Conservation (phyloP, 2,888 invertebrate genomes). For the Sepioteuthis lessoniana region DNA sequence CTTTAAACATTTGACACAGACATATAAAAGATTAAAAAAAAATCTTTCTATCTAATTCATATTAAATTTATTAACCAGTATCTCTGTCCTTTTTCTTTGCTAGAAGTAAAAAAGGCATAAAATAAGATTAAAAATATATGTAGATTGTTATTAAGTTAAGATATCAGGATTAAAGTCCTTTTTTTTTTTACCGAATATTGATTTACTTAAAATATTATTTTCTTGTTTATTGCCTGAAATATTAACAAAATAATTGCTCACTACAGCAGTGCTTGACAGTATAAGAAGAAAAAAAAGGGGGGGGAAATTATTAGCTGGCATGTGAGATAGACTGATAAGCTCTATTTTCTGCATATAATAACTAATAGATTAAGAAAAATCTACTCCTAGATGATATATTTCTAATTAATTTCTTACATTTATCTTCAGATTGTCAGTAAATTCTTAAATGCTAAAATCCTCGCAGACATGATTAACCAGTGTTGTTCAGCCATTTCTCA, state of each 20-base stretch:
- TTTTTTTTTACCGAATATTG: too few species aligned
- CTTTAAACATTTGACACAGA: constrained; percentile 25
- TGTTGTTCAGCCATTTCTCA: background rate
- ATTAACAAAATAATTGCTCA: background rate
- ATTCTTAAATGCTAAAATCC: background rate
- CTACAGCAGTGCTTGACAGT: background rate
- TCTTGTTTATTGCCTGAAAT: too few species aligned
- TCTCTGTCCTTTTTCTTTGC: too few species aligned
- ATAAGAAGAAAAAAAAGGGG: background rate
- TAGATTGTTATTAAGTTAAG: too few species aligned
- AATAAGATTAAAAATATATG: too few species aligned
- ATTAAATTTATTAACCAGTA: too few species aligned
- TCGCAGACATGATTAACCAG: constrained; percentile 10
- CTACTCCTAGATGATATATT: background rate
- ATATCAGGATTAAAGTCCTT: too few species aligned
- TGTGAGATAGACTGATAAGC: background rate
- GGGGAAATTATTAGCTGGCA: background rate
- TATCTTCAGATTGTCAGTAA: background rate
- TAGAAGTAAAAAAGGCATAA: too few species aligned
- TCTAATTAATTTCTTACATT: background rate
- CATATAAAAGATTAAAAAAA: background rate
- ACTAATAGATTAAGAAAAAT: background rate
- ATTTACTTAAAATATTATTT: background rate
- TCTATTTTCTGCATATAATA: background rate
- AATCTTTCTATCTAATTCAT: background rate